Evolutionary conservation across 2,797 vertebrate species (phyloP).

Genomic region (Muscicapa comitata): DNA sequence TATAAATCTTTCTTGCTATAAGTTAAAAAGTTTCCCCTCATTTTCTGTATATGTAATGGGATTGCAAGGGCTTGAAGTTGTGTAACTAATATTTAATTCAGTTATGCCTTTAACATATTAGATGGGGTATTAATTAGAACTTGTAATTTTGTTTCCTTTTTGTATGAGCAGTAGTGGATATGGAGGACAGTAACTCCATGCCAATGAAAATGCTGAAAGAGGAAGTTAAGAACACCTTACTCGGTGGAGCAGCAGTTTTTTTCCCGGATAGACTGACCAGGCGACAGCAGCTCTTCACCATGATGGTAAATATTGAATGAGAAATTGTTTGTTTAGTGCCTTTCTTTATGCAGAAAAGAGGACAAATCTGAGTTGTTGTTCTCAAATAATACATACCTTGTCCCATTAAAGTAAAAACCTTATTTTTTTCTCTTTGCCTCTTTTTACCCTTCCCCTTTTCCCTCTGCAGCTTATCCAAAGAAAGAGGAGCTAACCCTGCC

Average conservation of each 20-base stretch:
- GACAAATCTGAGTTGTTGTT: background rate
- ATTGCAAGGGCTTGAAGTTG: background rate
- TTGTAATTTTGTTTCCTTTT: background rate
- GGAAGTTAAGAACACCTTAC: constrained; percentile 89
- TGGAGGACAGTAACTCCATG: constrained; percentile 73
- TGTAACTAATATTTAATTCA: background rate
- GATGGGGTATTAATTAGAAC: background rate
- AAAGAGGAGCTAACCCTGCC: background rate
- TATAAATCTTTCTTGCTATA: background rate
- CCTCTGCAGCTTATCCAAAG: background rate
- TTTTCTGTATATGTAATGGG: background rate
- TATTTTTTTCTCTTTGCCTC: background rate
- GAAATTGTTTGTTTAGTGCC: background rate
- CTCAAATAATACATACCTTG: background rate
- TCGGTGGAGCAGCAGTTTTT: constrained; percentile 92
- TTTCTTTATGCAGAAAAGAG: background rate
- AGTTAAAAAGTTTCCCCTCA: background rate
- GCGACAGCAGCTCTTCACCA: constrained; percentile 89
- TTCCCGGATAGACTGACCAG: constrained; percentile 89
- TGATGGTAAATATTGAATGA: constrained; percentile 85
- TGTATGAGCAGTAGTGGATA: constrained; percentile 85
- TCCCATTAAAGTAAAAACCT: background rate
- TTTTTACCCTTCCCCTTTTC: background rate
- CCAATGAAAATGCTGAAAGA: constrained; percentile 82
- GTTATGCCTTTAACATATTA: background rate